Percentiles rank a stretch among this genome's conserved stretches.
Conservation (phyloP, 2,888 invertebrate genomes). For the Anorthoa munda region DNA sequence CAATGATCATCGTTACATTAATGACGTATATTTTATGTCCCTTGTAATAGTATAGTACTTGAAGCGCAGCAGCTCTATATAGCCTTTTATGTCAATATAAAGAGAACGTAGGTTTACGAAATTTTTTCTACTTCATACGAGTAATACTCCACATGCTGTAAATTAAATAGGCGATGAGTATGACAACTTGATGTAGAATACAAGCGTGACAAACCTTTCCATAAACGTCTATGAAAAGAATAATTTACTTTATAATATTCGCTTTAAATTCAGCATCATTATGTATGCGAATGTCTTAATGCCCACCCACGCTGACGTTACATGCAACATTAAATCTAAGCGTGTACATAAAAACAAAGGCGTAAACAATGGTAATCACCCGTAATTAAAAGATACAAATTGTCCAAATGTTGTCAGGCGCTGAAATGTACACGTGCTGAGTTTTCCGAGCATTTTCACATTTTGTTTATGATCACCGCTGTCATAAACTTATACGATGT, state of each 20-base stretch:
- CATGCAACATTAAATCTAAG: conserved; percentile 41
- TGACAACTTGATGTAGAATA: conserved; percentile 29
- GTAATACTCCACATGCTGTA: neutral
- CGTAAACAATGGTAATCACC: conserved; percentile 39
- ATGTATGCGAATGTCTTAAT: conserved; percentile 25
- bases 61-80: conserved; percentile 33
- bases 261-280: conserved; percentile 31
- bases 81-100: conserved; percentile 42
- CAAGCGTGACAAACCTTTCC: conserved; percentile 4
- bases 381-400: conserved; percentile 37
- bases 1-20: conserved; percentile 48
- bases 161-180: conserved; percentile 26
- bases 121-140: conserved; percentile 36
- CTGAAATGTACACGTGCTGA: neutral
- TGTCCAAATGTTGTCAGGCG: conserved; percentile 15
- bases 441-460: conserved; percentile 1
- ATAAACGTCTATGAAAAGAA: conserved; percentile 13
- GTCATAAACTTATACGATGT: neutral
- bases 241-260: conserved; percentile 29
- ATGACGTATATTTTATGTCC: conserved; percentile 46
- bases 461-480: neutral
- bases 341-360: conserved; percentile 49
- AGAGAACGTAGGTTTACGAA: conserved; percentile 53
- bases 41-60: conserved; percentile 47
- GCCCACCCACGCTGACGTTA: conserved; percentile 41